Evolutionary conservation across 2,113 vertebrate species (phyloP).

Genomic region (Salvator merianae): DNA sequence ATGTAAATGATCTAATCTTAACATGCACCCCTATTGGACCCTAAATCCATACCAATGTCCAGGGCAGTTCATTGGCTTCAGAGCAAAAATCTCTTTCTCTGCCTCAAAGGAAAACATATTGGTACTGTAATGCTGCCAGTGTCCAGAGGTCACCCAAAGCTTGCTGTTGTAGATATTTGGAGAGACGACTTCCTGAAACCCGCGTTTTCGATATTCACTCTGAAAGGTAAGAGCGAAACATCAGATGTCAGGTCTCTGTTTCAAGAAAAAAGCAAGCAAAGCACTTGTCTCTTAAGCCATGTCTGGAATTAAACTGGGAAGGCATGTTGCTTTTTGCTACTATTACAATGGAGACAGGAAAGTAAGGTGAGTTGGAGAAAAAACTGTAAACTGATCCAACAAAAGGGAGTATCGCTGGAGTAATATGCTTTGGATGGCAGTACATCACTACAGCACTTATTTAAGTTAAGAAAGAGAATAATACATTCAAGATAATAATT

Average conservation of each 20-base stretch:
- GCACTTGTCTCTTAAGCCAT: neutral
- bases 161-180: constrained; percentile 98
- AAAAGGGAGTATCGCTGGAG: neutral
- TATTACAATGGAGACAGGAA: neutral
- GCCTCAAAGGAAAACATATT: constrained; percentile 99
- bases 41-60: constrained; percentile 88
- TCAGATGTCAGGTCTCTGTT: neutral
- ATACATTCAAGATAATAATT: too few relatives aligned
- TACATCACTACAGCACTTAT: neutral
- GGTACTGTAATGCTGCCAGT: constrained; percentile 98
- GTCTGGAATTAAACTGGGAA: too few relatives aligned
- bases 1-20: neutral
- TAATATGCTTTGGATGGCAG: neutral
- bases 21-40: neutral
- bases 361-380: neutral
- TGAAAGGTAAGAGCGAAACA: constrained; percentile 58
- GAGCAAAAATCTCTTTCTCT: constrained; percentile 94
- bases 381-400: neutral
- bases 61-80: constrained; percentile 99
- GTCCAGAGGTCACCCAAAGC: constrained; percentile 95
- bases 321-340: neutral
- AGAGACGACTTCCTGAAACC: constrained; percentile 96
- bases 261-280: neutral
- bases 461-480: too few relatives aligned
- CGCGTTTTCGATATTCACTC: constrained; percentile 91